Percentiles rank a stretch among this genome's conserved stretches.
These are phyloP conservation scores for Tetramorium bicarinatum DNA, from an alignment of 2,888 invertebrate genomes.

Conservation along the genomic window DNA sequence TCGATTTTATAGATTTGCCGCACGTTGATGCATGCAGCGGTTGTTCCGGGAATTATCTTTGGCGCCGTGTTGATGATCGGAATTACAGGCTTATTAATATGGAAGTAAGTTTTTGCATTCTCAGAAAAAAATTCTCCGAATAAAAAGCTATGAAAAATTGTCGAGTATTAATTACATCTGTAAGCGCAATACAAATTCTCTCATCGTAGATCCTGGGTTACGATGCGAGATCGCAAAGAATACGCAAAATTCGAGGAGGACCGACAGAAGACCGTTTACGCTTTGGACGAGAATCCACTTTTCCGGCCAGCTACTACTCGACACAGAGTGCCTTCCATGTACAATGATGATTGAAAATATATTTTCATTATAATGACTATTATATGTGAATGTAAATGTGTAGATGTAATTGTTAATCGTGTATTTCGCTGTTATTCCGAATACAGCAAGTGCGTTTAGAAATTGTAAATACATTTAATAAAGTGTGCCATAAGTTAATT, in stretches of 20 bases:
- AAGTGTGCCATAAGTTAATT: background rate
- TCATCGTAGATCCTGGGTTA: slow-evolving; percentile 72
- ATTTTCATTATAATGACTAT: too few relatives aligned
- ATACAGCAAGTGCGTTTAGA: background rate
- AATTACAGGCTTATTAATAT: slow-evolving; percentile 74
- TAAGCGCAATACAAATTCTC: background rate
- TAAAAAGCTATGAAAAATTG: background rate
- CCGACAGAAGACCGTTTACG: slow-evolving; percentile 73
- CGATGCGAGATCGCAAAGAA: slow-evolving; percentile 75
- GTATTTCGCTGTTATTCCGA: background rate
- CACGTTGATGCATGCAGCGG: slow-evolving; percentile 73
- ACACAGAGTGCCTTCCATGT: slow-evolving; percentile 87
- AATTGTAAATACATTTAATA: slow-evolving; percentile 15
- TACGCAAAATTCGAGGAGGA: slow-evolving; percentile 76
- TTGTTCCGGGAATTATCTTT: slow-evolving; percentile 71
- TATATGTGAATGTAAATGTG: background rate
- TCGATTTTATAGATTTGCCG: slow-evolving; percentile 71
- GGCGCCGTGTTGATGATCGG: slow-evolving; percentile 72
- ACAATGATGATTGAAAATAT: slow-evolving; percentile 76
- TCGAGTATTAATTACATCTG: background rate
- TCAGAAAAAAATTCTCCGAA: too few relatives aligned
- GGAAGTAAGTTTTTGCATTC: slow-evolving; percentile 76
- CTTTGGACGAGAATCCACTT: slow-evolving; percentile 87
- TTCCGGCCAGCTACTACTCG: slow-evolving; percentile 89
- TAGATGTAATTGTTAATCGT: background rate